Evolutionary conservation across 1,140 invertebrate genomes (phyloP).

Genomic region (Aphaenogaster ashmeadi): DNA sequence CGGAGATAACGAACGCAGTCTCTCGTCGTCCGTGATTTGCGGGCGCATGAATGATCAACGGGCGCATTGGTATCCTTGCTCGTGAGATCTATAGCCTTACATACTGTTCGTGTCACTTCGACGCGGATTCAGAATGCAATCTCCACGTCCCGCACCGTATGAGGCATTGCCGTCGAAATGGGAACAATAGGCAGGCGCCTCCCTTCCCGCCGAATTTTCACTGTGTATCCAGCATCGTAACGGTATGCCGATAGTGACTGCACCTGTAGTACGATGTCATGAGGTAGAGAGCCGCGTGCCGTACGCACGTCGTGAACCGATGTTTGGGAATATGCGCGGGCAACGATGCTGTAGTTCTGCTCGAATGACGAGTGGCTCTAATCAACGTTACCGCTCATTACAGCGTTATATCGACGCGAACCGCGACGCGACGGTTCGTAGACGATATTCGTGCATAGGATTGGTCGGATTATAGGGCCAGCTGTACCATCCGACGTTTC

Average conservation of each 20-base stretch:
- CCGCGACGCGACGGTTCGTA: conserved; percentile 57
- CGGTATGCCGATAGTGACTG: conserved; percentile 60
- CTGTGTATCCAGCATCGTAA: conserved; percentile 46
- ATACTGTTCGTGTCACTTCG: conserved; percentile 37
- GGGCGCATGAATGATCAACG: conserved; percentile 24
- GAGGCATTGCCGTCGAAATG: conserved; percentile 63
- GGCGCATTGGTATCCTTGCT: conserved; percentile 8
- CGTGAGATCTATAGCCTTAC: conserved; percentile 50
- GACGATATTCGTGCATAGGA: conserved; percentile 47
- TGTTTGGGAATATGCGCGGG: conserved; percentile 74
- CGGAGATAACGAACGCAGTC: neutral
- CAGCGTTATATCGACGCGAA: conserved; percentile 54
- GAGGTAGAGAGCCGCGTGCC: neutral
- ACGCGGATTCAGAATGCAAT: conserved; percentile 49
- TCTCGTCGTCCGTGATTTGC: neutral
- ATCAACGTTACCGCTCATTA: conserved; percentile 78
- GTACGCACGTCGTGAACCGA: conserved; percentile 4
- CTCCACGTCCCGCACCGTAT: conserved; percentile 29
- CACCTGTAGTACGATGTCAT: conserved; percentile 19
- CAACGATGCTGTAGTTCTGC: conserved; percentile 65
- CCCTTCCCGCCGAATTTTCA: conserved; percentile 33
- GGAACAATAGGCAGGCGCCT: conserved; percentile 32
- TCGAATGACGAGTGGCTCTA: conserved; percentile 82
- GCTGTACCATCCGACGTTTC: conserved; percentile 54
- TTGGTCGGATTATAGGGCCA: conserved; percentile 56